Evolutionary conservation across 2,888 invertebrate species (phyloP), one percentile per base, ranked within the genome.

Genomic region (Gymnocheta viridis): DNA sequence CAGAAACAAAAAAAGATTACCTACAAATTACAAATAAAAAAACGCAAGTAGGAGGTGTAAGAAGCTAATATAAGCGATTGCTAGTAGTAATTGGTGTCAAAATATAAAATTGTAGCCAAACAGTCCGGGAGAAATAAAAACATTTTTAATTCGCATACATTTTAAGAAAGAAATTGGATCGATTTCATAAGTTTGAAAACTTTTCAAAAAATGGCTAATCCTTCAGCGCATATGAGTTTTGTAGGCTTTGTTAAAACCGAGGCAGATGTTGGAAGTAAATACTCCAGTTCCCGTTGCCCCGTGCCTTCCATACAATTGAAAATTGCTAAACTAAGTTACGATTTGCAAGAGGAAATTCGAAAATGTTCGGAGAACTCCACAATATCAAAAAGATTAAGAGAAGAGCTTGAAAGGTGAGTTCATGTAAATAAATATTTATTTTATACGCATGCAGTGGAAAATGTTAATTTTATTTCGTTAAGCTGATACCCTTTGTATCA

Each of bases 341-440:
- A 90, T 35, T 87, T 91, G 24, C 89, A 91, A 51, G 91, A 91
- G 73, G 91, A 91, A 85, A 91, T 91, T 72, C 91, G 91, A 72
- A 88, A 88, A 56, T 90, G 90, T 77, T 85, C 86, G 22, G 91
- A 91, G 82, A 90, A 90, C 29, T 89, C 89, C 12, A 86, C 87
- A 41, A 86, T 92, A 67, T 88, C 91, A 27, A 89, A 90, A 76
- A 86, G 87, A 41, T 77, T 92, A 54, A 89, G 90, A 64, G 88
- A 90, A 49, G 91, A 91, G 82, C 87, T 92, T 38, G 91, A 92
- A 86, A 89, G 90, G 91, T 91, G 86, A 84, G 88, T 87, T 83
- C 2, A 58, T 69, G 29, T 2, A 32, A 32, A 7, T n/a, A n/a
- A n/a, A n/a, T n/a, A n/a, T 51, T 77, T 41, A 12, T 38, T 72